phyloP scores from a whole-genome alignment of 2,888 invertebrate genomes.

The Cephus pygmeus region DNA sequence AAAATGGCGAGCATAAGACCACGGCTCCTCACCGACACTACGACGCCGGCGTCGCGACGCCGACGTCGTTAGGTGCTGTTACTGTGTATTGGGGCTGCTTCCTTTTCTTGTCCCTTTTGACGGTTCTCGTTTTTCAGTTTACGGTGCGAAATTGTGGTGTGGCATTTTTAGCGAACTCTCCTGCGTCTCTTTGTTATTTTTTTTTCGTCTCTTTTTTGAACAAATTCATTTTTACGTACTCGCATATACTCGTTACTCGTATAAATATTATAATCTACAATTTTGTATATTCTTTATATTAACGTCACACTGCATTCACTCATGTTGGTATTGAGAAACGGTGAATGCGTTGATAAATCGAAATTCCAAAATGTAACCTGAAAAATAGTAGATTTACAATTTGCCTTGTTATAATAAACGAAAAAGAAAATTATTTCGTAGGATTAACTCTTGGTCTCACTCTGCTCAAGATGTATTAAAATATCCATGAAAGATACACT shows the following conservation, averaged over 20 bases:
- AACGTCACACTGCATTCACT: background rate
- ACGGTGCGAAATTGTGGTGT: background rate
- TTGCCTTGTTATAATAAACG: background rate
- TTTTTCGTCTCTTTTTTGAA: background rate
- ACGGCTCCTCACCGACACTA: conserved; percentile 12
- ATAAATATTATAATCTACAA: background rate
- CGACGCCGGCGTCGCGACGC: conserved; percentile 8
- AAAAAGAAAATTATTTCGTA: background rate
- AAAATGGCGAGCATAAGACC: conserved; percentile 60
- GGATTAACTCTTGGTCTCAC: background rate
- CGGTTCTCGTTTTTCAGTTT: background rate
- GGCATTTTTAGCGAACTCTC: background rate
- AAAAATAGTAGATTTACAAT: background rate
- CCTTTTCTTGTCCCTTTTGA: background rate
- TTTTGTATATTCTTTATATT: background rate
- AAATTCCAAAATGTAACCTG: background rate
- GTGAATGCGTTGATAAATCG: background rate
- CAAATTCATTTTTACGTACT: background rate
- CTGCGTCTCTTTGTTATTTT: background rate
- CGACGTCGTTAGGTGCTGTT: background rate
- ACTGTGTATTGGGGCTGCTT: background rate
- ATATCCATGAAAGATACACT: background rate
- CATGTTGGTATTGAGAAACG: background rate
- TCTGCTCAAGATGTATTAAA: background rate
- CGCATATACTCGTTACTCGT: background rate